These are phyloP conservation scores for Stichopus horrens DNA, from an alignment of 53 echinoderm and acorn worm genomes.

Conservation along the genomic window DNA sequence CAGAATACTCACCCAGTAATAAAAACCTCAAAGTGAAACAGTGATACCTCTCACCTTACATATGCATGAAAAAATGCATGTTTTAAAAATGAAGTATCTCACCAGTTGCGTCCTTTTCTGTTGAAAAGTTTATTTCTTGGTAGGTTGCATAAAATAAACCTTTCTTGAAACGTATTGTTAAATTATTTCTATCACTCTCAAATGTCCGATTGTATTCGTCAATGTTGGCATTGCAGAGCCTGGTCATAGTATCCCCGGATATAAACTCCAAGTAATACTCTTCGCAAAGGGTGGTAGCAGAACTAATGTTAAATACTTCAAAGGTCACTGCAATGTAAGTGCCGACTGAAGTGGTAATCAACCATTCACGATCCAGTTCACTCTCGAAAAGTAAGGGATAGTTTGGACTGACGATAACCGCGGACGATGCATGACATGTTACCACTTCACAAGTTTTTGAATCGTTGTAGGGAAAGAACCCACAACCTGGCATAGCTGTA, in stretches of 20 bases:
- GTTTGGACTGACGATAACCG: slow-evolving; percentile 8
- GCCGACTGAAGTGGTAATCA: neutral
- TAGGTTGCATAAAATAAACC: neutral
- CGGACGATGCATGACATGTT: neutral
- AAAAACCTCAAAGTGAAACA: too few relatives aligned
- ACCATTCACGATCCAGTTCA: slow-evolving; percentile 2
- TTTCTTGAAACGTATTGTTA: neutral
- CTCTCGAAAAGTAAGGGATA: neutral
- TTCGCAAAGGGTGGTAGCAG: neutral
- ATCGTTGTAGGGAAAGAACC: neutral
- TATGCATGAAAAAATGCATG: too few relatives aligned
- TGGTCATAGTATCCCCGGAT: neutral
- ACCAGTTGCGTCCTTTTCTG: too few relatives aligned
- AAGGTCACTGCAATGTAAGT: slow-evolving; percentile 16
- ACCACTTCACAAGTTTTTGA: neutral
- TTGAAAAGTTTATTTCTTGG: too few relatives aligned
- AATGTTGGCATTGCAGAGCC: slow-evolving; percentile 24
- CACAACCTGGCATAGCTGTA: slow-evolving; percentile 15
- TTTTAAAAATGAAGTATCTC: too few relatives aligned
- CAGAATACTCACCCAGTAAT: too few relatives aligned
- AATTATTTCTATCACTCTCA: neutral
- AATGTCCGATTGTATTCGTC: neutral
- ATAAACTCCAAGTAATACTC: slow-evolving; percentile 5
- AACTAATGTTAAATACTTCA: slow-evolving; percentile 9
- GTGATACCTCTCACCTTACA: too few relatives aligned